Conservation (phyloP, 2,888 invertebrate species). For the Callyntrura sp. region DNA sequence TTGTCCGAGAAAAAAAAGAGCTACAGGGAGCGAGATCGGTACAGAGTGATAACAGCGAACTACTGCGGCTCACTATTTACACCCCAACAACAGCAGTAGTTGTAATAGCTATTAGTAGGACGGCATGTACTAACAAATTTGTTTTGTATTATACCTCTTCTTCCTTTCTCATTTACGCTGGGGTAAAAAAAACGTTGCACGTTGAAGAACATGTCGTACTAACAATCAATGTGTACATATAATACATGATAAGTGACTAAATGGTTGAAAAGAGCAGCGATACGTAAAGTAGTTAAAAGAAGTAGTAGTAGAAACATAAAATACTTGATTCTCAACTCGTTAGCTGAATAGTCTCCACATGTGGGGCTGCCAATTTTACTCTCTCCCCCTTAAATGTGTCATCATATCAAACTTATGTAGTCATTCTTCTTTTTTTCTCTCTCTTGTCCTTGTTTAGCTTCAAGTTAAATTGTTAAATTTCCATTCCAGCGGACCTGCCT, state of each 20-base stretch:
- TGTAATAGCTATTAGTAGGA: constrained; percentile 20
- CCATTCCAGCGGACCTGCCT: constrained; percentile 72
- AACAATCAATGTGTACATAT: too few relatives aligned
- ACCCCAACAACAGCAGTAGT: neutral
- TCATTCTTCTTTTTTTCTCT: neutral
- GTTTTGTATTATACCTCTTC: constrained; percentile 24
- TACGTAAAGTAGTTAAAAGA: constrained; percentile 10
- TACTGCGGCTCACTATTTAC: neutral
- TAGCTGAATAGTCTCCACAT: constrained; percentile 75
- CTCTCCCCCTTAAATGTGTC: constrained; percentile 75
- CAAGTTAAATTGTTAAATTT: constrained; percentile 61
- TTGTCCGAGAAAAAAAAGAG: neutral
- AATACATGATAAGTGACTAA: neutral
- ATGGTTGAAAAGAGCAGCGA: constrained; percentile 6
- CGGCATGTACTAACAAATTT: constrained; percentile 34
- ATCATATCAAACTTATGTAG: constrained; percentile 64
- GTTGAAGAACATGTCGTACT: too few relatives aligned
- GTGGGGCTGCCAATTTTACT: constrained; percentile 74
- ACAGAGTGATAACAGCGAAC: neutral
- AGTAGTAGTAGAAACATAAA: constrained; percentile 46
- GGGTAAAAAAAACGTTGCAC: neutral
- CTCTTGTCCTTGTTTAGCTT: neutral
- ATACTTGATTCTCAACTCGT: constrained; percentile 79
- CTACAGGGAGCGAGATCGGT: constrained; percentile 40
- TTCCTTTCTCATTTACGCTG: neutral